Base-by-base conservation (phyloP, 2,113 vertebrate genomes). In the Entelurus aequoreus region DNA sequence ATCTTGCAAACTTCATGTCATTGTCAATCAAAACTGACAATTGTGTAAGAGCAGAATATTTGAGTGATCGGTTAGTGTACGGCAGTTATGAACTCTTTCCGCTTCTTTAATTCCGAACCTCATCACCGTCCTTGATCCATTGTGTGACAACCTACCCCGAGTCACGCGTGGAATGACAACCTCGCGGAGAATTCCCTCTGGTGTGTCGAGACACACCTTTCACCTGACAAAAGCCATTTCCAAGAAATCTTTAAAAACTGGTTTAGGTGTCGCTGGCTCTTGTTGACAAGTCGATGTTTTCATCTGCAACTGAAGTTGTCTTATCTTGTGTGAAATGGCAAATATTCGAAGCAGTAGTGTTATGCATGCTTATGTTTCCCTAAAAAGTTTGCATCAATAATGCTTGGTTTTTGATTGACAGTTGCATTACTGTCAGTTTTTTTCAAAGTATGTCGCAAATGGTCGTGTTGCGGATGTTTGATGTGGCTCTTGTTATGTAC, bases 161-260 rank as follows among this genome's bases (percentile, higher is more conserved):
- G 56, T 59, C 46, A 28, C 36, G 35, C 3, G 4, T 38, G 68
- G 78, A 70, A 65, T 63, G 66, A 65, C 28, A 75, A 59, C 61
- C 54, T 15, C 36, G 42, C 54, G 4, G 50, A 58, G 57, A 65
- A 68, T 66, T 52, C 8, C 0, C 15, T 13, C 1, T 5, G 6
- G 13, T 44, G 53, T 54, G 35, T 28, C 40, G n/a, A 54, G 54
- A 59, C 16, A 42, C 65, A 64, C 8, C 66, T 57, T 46, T 8
- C 21, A 28, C 21, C 35, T 19, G 8, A 60, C 42, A 28, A 10
- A 50, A 46, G 19, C 28, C 4, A 8, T 19, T 37, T 15, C 28
- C 10, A 13, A 2, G 6, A 55, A 51, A 42, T 38, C 36, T 44
- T 57, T 46, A 1, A 44, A 19, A 57, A 57, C 55, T 44, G 38